A percentile compares a stretch with the other conserved stretches of the same genome.
Evolutionary conservation across 2,888 invertebrate genomes (phyloP).

Genomic region (Acrobasis consociella): DNA sequence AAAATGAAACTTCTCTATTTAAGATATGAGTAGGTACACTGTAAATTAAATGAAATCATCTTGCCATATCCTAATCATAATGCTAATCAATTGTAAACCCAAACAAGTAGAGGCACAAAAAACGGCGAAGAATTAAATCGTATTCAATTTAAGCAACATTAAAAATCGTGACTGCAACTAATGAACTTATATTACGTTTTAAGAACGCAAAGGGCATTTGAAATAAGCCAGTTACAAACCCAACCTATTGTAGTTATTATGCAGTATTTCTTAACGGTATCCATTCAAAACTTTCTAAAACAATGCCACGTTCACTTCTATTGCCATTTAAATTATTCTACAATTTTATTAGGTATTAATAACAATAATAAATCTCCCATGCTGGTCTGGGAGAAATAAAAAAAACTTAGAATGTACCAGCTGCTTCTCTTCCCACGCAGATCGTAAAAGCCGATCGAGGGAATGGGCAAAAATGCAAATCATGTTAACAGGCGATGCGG

Average conservation of each 20-base stretch:
- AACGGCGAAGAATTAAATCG: background rate
- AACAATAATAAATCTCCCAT: too few species aligned
- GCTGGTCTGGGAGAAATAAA: too few species aligned
- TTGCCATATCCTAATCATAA: background rate
- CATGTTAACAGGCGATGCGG: too few species aligned
- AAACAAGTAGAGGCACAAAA: slow-evolving; percentile 15
- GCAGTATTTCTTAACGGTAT: slow-evolving; percentile 47
- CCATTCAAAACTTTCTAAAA: slow-evolving; percentile 70
- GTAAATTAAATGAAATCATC: background rate
- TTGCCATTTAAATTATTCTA: slow-evolving; percentile 66
- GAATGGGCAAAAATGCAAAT: too few species aligned
- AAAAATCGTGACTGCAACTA: slow-evolving; percentile 52
- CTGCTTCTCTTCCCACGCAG: too few species aligned
- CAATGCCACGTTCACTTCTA: slow-evolving; percentile 65
- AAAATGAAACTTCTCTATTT: background rate
- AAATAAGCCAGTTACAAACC: slow-evolving; percentile 50
- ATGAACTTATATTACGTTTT: slow-evolving; percentile 41
- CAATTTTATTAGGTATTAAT: slow-evolving; percentile 54
- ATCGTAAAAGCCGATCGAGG: too few species aligned
- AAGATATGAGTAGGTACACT: background rate
- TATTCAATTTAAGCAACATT: slow-evolving; percentile 19
- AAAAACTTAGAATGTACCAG: too few species aligned
- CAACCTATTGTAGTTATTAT: slow-evolving; percentile 42
- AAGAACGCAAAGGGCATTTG: slow-evolving; percentile 66
- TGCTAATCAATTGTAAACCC: slow-evolving; percentile 24